Evolutionary conservation across 2,797 vertebrate species (phyloP).

Genomic region (Ptychadena robeensis): DNA sequence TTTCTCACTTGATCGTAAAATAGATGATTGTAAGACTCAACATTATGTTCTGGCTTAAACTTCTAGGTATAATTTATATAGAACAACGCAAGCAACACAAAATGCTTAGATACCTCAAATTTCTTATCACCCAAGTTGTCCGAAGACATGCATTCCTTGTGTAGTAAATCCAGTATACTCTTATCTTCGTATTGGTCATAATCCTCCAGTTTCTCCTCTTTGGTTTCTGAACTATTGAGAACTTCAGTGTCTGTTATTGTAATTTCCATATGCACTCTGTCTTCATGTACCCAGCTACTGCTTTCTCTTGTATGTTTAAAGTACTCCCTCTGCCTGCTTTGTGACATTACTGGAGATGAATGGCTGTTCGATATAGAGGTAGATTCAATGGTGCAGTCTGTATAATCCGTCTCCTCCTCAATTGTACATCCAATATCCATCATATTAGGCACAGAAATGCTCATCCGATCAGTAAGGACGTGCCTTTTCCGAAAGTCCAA

Average conservation of each 20-base stretch:
- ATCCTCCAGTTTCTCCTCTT: constrained; percentile 33
- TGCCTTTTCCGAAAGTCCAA: constrained; percentile 61
- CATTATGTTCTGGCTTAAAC: no score
- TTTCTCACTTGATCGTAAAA: no score
- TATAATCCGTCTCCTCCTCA: constrained; percentile 62
- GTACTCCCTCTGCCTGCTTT: constrained; percentile 65
- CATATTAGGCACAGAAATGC: constrained; percentile 75
- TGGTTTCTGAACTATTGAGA: not conserved
- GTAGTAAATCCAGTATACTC: constrained; percentile 65
- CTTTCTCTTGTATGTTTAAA: constrained; percentile 65
- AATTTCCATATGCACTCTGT: constrained; percentile 13
- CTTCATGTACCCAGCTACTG: constrained; percentile 65
- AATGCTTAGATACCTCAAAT: constrained; percentile 1
- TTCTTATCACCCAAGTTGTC: not conserved
- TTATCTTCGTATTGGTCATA: constrained; percentile 37
- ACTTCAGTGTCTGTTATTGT: accelerated
- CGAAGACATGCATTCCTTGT: constrained; percentile 59
- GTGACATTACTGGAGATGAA: constrained; percentile 63
- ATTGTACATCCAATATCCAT: constrained; percentile 69
- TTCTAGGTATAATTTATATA: no score
- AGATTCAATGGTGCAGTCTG: constrained; percentile 61
- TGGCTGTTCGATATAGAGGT: constrained; percentile 68
- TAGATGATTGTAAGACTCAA: no score
- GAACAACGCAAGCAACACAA: no score
- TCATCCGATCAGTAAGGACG: constrained; percentile 73